Evolutionary conservation across 2,797 vertebrate species (phyloP), one percentile per base, ranked within the genome.

Genomic region (Pipistrellus kuhlii): DNA sequence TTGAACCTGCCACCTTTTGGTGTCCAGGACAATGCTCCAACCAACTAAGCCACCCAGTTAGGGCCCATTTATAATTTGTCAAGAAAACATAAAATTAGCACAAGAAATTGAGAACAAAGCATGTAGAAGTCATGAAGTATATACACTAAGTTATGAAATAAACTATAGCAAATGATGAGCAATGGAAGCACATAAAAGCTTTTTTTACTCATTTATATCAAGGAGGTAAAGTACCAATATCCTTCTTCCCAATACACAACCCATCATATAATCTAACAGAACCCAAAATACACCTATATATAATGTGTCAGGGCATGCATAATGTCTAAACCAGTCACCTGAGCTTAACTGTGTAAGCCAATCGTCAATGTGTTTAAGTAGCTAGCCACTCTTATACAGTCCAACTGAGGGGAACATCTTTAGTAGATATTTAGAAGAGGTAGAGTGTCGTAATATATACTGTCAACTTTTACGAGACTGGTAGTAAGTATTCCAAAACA

Each of bases 51-150:
- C 64, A 66, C 3, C 64, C n/a, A 18, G 64, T n/a, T 17, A 66
- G 7, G 15, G 64, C 64, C 85, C 51, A 68, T 91, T 97, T 92
- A 76, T 85, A 69, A 14, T 48, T 76, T 94, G 89, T 94, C 80
- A 97, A 92, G 91, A 73, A 91, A 97, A 95, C 73, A 94, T 78
- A 90, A 88, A 88, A 96, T 83, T 69, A 96, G 90, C 95, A 88
- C 81, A 86, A 96, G 48, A 59, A 85, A 87, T 35, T 2, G 48
- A 93, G 84, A 91, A 90, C 69, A 69, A 86, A 96, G 59, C 7
- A 30, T 87, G 14, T 62, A 75, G 21, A 92, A 85, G 83, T 12
- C 59, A 93, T 62, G 64, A 83, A 96, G 93, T 30, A 95, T 73
- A 89, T 30, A 94, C 71, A 88, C 3, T 51, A 72, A 87, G 44